Conservation (phyloP, 2,888 invertebrate species). For the Petrolisthes manimaculis region DNA sequence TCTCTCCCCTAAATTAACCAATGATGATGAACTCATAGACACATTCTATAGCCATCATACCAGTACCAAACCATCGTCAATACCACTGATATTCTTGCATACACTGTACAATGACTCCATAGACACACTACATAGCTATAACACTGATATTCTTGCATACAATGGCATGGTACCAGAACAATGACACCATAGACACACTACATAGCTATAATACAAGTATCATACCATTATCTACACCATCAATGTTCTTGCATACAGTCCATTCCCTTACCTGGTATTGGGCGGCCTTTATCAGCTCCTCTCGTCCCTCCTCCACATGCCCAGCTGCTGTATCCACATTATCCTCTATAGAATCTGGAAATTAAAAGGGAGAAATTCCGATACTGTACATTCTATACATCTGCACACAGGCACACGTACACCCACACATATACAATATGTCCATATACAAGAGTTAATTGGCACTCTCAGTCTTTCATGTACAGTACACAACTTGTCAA, state of each 20-base stretch:
- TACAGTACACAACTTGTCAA: no score
- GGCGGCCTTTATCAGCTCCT: slow-evolving; percentile 84
- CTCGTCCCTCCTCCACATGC: slow-evolving; percentile 83
- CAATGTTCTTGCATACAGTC: neutral
- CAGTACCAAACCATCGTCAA: no score
- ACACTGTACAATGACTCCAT: no score
- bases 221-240: neutral
- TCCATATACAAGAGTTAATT: no score
- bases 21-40: no score
- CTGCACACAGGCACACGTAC: no score
- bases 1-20: no score
- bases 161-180: neutral
- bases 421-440: no score
- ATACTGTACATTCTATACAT: neutral
- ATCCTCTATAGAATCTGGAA: slow-evolving; percentile 84
- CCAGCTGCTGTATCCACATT: slow-evolving; percentile 82
- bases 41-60: no score
- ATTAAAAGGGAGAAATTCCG: neutral
- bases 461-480: no score
- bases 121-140: no score
- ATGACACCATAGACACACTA: neutral
- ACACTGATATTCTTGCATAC: neutral
- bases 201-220: neutral
- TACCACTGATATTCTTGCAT: no score
- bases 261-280: slow-evolving; percentile 77